Evolutionary conservation across 2,888 invertebrate genomes (phyloP).

Genomic region (Proisotoma minuta): DNA sequence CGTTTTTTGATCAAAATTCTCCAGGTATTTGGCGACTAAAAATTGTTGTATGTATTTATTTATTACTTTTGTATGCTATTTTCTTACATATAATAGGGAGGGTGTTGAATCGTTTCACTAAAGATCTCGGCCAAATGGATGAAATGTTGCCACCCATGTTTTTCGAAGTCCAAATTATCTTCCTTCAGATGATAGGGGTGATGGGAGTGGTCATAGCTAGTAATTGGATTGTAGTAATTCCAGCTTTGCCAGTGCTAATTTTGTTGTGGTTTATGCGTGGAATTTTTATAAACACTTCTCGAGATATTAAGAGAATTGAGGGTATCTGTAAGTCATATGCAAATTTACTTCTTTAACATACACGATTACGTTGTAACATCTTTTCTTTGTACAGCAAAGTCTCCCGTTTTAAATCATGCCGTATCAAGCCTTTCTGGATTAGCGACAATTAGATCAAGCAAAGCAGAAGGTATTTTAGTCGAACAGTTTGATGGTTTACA

Average conservation of each 20-base stretch:
- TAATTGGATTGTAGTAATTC: slow-evolving; percentile 30
- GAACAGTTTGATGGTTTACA: background rate
- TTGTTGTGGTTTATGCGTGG: slow-evolving; percentile 18
- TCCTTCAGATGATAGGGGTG: slow-evolving; percentile 28
- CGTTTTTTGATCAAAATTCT: slow-evolving; percentile 45
- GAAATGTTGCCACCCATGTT: slow-evolving; percentile 28
- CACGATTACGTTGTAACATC: too few relatives aligned
- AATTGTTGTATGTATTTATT: background rate
- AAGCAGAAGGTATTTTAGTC: too few relatives aligned
- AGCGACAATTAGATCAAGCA: background rate
- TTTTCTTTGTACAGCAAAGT: too few relatives aligned
- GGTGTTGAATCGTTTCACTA: slow-evolving; percentile 35
- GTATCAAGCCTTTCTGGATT: background rate
- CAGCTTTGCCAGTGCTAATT: slow-evolving; percentile 22
- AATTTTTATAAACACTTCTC: slow-evolving; percentile 28
- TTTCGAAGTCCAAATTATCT: slow-evolving; percentile 21
- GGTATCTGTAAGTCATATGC: too few relatives aligned
- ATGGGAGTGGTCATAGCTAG: slow-evolving; percentile 22
- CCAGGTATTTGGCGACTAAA: too few relatives aligned
- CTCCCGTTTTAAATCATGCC: background rate
- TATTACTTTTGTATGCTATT: background rate
- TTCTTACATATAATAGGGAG: slow-evolving; percentile 11
- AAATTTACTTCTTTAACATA: too few relatives aligned
- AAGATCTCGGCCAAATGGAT: slow-evolving; percentile 30
- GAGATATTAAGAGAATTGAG: slow-evolving; percentile 35